A percentile compares a stretch with the other conserved stretches of the same genome.
Conservation (phyloP, 2,113 vertebrate species). For the Engystomops pustulosus region DNA sequence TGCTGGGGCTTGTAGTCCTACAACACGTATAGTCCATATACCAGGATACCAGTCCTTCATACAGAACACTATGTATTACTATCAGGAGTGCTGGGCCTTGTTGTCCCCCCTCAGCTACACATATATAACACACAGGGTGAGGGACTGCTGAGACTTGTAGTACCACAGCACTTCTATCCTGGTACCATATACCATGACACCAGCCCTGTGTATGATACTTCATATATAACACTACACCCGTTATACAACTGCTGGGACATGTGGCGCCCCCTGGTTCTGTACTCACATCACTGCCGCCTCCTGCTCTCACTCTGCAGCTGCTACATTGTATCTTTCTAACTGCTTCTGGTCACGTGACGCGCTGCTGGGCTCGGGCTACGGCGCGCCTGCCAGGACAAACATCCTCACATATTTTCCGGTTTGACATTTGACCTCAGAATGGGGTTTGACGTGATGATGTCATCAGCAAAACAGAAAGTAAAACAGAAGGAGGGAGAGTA, state of each 20-base stretch:
- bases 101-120: no score
- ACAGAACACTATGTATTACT: not conserved
- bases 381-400: not conserved
- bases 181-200: no score
- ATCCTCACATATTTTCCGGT: not conserved
- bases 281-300: not conserved
- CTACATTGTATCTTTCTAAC: not conserved
- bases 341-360: conserved; percentile 30
- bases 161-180: not conserved
- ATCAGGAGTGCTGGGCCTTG: no score
- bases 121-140: no score
- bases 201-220: no score
- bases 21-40: no score
- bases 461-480: no score
- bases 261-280: no score
- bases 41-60: no score
- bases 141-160: not conserved
- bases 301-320: not conserved
- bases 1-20: not conserved
- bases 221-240: no score
- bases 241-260: not conserved
- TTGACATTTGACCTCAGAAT: not conserved
- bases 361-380: not conserved
- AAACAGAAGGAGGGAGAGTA: no score
- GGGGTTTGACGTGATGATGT: not conserved